A percentile compares a stretch with the other conserved stretches of the same genome.
Conservation (phyloP, 1,140 invertebrate genomes). For the Dendrolimus kikuchii region DNA sequence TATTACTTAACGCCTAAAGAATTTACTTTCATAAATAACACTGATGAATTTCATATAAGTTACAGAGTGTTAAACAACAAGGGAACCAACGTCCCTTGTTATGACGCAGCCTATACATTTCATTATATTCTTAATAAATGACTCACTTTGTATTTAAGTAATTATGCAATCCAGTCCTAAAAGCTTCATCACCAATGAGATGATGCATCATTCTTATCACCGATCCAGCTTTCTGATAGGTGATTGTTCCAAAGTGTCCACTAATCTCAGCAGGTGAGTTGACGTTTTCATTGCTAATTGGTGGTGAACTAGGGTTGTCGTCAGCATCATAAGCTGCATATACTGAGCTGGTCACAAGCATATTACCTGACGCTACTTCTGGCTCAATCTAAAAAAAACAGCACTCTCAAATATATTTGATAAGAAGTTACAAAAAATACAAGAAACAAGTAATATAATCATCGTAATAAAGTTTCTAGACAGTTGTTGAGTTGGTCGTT, state of each 20-base stretch:
- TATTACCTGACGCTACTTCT: slow-evolving; percentile 38
- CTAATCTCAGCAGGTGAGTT: slow-evolving; percentile 72
- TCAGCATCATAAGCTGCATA: slow-evolving; percentile 55
- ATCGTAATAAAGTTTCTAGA: too few species aligned
- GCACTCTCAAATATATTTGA: not conserved
- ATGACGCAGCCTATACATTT: not conserved
- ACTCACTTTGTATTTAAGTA: slow-evolving; percentile 67
- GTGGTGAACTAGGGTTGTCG: slow-evolving; percentile 26
- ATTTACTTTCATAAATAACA: too few species aligned
- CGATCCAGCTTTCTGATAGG: slow-evolving; percentile 77
- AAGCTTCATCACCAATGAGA: slow-evolving; percentile 77
- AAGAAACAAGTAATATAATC: too few species aligned
- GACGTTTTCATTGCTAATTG: slow-evolving; percentile 53
- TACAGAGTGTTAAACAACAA: too few species aligned
- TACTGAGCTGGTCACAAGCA: slow-evolving; percentile 52
- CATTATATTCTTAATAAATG: not conserved
- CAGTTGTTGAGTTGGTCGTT: too few species aligned
- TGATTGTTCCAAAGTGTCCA: slow-evolving; percentile 74
- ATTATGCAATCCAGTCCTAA: slow-evolving; percentile 74
- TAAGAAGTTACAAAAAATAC: not conserved
- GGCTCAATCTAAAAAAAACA: slow-evolving; percentile 41
- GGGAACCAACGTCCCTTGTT: too few species aligned
- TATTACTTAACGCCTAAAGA: too few species aligned
- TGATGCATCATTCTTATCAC: slow-evolving; percentile 85
- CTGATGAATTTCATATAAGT: too few species aligned